Evolutionary conservation across 2,113 vertebrate genomes (phyloP).

Genomic region (Catagonus wagneri): DNA sequence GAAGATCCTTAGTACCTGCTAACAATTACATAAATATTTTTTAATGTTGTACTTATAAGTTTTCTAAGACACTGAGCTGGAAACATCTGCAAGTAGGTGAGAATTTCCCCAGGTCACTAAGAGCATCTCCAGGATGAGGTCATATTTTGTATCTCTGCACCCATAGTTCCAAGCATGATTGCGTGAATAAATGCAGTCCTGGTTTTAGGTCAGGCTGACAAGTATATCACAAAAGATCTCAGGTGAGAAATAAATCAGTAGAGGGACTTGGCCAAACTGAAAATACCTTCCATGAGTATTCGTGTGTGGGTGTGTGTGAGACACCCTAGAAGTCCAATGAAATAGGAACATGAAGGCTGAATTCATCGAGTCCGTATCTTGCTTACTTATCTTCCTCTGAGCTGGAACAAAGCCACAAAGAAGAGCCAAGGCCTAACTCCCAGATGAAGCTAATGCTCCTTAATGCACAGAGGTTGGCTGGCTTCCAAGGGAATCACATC

Average conservation of each 20-base stretch:
- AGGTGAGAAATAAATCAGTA: not conserved
- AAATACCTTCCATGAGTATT: not conserved
- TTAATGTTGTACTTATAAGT: not conserved
- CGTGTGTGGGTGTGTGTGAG: not conserved
- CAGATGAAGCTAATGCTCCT: not conserved
- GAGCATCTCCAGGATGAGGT: not conserved
- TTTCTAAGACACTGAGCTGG: not conserved
- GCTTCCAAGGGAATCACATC: not conserved
- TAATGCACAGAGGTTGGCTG: not conserved
- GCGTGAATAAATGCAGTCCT: not conserved
- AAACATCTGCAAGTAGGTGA: not conserved
- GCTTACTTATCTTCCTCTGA: constrained; percentile 15
- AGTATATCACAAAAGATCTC: not conserved
- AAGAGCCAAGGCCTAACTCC: not conserved
- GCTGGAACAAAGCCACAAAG: not conserved
- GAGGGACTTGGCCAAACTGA: not conserved
- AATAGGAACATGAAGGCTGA: not conserved
- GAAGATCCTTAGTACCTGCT: not conserved
- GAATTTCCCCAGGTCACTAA: not conserved
- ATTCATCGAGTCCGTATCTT: not conserved
- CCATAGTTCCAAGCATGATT: not conserved
- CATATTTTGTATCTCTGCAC: not conserved
- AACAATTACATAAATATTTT: not conserved
- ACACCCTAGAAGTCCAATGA: not conserved
- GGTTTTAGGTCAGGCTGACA: not conserved